Percentiles rank a stretch among this genome's conserved stretches.
Evolutionary conservation across 2,888 invertebrate species (phyloP).

Genomic region (Odontothrips loti): DNA sequence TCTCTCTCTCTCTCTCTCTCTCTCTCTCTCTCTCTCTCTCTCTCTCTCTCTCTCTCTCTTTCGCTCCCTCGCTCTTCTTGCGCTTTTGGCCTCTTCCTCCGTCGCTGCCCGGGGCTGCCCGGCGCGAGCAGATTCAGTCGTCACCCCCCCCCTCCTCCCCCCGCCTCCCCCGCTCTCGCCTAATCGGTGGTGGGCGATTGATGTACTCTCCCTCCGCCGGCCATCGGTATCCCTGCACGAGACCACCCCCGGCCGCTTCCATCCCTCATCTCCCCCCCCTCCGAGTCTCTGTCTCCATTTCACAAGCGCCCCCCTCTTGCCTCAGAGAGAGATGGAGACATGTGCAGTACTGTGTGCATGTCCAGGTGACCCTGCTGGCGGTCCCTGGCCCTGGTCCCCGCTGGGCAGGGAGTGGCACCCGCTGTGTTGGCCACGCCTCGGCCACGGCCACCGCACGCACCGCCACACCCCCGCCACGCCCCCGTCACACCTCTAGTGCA

Average conservation of each 20-base stretch:
- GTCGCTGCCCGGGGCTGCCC: not conserved
- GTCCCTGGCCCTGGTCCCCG: too few relatives aligned
- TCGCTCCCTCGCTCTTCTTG: not conserved
- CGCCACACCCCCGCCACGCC: too few relatives aligned
- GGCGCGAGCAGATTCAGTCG: too few relatives aligned
- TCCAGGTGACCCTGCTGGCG: too few relatives aligned
- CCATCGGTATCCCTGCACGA: not conserved
- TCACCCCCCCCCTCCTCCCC: too few relatives aligned
- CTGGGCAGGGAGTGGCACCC: too few relatives aligned
- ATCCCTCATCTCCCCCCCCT: not conserved
- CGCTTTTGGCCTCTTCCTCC: not conserved
- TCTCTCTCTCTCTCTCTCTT: not conserved
- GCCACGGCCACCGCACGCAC: too few relatives aligned
- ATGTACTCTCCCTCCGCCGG: not conserved
- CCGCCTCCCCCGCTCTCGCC: too few relatives aligned
- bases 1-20: too few relatives aligned
- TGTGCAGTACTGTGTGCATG: not conserved
- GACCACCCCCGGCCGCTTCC: not conserved
- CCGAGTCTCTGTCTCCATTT: not conserved
- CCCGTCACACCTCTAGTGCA: too few relatives aligned
- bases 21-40: not conserved
- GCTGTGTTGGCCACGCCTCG: too few relatives aligned
- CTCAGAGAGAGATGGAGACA: not conserved
- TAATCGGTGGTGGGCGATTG: too few relatives aligned
- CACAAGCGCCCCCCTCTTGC: not conserved